phyloP scores from a whole-genome alignment of 1,140 invertebrate species.

The Antheraea mylitta region DNA sequence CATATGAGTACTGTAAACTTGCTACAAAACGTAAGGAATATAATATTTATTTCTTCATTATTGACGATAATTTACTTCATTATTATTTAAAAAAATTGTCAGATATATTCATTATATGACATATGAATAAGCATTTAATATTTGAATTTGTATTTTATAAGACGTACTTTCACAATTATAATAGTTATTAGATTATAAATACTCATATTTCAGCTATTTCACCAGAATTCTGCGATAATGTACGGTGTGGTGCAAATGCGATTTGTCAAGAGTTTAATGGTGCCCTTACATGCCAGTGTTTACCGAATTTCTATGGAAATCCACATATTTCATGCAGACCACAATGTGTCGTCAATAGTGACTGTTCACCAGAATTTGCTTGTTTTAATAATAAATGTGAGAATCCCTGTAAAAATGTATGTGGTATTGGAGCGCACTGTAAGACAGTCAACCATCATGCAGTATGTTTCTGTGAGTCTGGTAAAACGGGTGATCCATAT shows the following conservation, averaged over 20 bases:
- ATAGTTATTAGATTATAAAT: neutral
- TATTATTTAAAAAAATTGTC: too few relatives aligned
- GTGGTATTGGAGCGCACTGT: conserved; percentile 87
- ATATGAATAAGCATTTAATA: neutral
- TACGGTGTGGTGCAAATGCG: conserved; percentile 88
- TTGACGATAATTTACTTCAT: too few relatives aligned
- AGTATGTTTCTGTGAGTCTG: conserved; percentile 87
- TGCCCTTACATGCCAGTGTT: conserved; percentile 82
- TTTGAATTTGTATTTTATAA: too few relatives aligned
- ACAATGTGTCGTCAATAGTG: conserved; percentile 89
- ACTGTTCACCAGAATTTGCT: conserved; percentile 84
- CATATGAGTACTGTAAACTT: conserved; percentile 86
- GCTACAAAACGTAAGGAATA: conserved; percentile 57
- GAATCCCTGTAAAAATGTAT: conserved; percentile 88
- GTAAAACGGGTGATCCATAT: conserved; percentile 89
- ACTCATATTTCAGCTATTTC: conserved; percentile 67
- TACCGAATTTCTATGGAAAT: conserved; percentile 85
- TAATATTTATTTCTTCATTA: neutral
- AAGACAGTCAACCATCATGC: conserved; percentile 88
- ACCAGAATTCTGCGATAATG: conserved; percentile 82
- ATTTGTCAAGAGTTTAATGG: conserved; percentile 82
- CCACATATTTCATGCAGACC: conserved; percentile 86
- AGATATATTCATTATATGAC: conserved; percentile 16
- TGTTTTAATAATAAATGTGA: conserved; percentile 90
- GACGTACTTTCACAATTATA: too few relatives aligned